A percentile compares a stretch with the other conserved stretches of the same genome.
Evolutionary conservation across 2,797 vertebrate genomes (phyloP).

Genomic region (Pseudotriccus pelzelni): DNA sequence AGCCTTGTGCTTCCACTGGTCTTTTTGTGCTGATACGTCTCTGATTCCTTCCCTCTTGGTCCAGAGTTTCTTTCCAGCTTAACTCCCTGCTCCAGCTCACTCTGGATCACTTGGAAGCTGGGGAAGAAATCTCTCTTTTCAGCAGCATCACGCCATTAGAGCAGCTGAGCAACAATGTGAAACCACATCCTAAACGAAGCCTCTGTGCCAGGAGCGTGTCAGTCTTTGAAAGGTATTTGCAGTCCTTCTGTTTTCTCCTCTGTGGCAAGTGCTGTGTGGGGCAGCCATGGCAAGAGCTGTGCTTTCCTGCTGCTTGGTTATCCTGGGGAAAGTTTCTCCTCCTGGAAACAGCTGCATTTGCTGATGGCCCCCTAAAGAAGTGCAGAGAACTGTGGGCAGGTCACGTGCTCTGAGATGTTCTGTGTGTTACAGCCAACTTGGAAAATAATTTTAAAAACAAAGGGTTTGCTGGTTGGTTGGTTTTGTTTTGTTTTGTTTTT

Average conservation of each 20-base stretch:
- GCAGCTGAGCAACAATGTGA: background rate
- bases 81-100: background rate
- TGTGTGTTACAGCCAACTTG: background rate
- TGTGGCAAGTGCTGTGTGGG: background rate
- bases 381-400: background rate
- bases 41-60: background rate
- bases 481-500: background rate
- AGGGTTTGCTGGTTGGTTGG: background rate
- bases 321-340: background rate
- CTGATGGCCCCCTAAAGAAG: background rate
- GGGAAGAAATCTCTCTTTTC: background rate
- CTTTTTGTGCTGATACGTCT: background rate
- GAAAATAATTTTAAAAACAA: background rate
- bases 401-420: background rate
- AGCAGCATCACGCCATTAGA: background rate
- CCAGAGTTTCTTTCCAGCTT: background rate
- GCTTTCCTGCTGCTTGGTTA: background rate
- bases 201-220: accelerated
- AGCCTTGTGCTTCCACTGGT: background rate
- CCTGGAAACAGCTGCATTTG: background rate
- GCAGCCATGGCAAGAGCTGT: accelerated
- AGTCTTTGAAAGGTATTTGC: background rate
- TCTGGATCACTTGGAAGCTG: background rate
- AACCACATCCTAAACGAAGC: background rate
- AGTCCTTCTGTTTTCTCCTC: background rate